Evolutionary conservation across 2,797 vertebrate species (phyloP), one percentile per base, ranked within the genome.

Genomic region (Mormyrus hasselquistii): DNA sequence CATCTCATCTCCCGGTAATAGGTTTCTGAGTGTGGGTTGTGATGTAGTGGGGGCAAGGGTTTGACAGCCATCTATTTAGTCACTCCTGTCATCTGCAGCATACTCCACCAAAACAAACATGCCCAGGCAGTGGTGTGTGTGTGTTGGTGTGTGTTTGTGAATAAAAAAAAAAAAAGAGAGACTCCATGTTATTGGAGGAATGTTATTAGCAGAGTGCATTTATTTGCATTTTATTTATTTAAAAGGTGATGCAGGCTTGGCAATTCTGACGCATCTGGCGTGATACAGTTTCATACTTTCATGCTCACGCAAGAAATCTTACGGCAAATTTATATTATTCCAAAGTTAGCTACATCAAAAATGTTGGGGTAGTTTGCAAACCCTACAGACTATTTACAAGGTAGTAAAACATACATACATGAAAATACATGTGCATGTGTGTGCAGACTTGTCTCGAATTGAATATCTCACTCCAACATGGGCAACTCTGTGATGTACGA

Each of bases 1-100:
- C 90, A 91, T 92, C 92, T 94, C 90, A 90, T 92, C 92, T 93
- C 90, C 62, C 19, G 6, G 82, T 65, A 84, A 55, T 82, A 34
- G 38, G 41, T 82, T 44, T 82, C 41, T 82, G 38, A 82, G 76
- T 82, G 76, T 44, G 41, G 41, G 16, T 5, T 47, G 76, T 82
- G 7, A 19, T 44, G 16, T 73, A 9, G 65, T 73, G 29, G 59
- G 22, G 22, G 59, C 22, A 10, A 25, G 59, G 65, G 29, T 73
- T 38, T 73, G 65, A 69, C 10, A 12, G 65, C 65, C 65, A 69
- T 69, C 25, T 69, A 29, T 29, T 69, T 29, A 69, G 65, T 69
- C 29, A 34, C 25, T 34, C 62, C 62, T 69, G 62, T 69, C 65
- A 69, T 69, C 65, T 69, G 65, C 25, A 69, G 65, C 65, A 69